These are phyloP conservation scores for Allophyes oxyacanthae DNA, from an alignment of 2,888 invertebrate species.

Conservation along the genomic window DNA sequence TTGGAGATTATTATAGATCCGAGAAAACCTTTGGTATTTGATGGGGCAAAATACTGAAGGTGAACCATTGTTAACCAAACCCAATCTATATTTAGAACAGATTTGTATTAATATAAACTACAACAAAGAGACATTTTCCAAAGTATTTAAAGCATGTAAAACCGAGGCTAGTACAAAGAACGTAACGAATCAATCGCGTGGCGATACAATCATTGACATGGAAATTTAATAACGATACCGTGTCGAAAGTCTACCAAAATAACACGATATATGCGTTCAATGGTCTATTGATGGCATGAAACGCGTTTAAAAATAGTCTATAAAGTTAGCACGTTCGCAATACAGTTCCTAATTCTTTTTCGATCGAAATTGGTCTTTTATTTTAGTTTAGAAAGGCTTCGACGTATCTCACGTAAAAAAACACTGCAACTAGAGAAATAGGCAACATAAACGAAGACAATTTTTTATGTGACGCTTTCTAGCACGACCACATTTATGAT, in stretches of 20 bases:
- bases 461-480: no score
- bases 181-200: slow-evolving; percentile 31
- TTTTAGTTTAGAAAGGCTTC: not conserved
- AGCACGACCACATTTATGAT: no score
- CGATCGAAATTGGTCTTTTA: not conserved
- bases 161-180: slow-evolving; percentile 11
- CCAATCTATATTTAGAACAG: not conserved
- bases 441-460: slow-evolving; percentile 1
- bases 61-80: no score
- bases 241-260: slow-evolving; percentile 27
- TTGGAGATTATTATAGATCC: slow-evolving; percentile 8
- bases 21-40: slow-evolving; percentile 6
- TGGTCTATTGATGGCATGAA: slow-evolving; percentile 37
- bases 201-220: slow-evolving; percentile 25
- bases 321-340: slow-evolving; percentile 19
- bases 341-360: slow-evolving; percentile 7
- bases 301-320: slow-evolving; percentile 31
- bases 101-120: not conserved
- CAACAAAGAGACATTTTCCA: slow-evolving; percentile 23
- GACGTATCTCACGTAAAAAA: not conserved
- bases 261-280: slow-evolving; percentile 33
- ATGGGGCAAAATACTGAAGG: not conserved
- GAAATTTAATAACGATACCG: slow-evolving; percentile 19
- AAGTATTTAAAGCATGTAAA: slow-evolving; percentile 30
- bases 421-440: slow-evolving; percentile 2